A percentile compares a stretch with the other conserved stretches of the same genome.
Evolutionary conservation across 2,113 vertebrate genomes (phyloP).

Genomic region (Donacobius atricapilla): DNA sequence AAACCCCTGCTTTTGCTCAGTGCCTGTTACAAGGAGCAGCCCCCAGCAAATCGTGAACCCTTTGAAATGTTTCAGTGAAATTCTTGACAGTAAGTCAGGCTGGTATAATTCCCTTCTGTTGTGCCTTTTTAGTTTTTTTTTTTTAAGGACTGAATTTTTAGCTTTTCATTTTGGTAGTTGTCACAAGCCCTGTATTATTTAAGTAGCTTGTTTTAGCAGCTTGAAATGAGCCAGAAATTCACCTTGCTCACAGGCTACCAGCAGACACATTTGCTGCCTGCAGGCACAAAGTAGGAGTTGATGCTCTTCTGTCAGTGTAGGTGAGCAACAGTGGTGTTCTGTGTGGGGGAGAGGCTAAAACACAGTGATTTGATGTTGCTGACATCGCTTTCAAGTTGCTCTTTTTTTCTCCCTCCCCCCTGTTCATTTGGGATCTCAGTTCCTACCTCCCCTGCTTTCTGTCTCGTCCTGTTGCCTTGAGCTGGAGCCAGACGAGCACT

Average conservation of each 20-base stretch:
- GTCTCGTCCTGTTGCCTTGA: constrained; percentile 16
- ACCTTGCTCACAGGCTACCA: constrained; percentile 50
- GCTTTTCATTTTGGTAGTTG: not conserved
- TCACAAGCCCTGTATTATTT: constrained; percentile 53
- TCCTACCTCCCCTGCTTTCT: constrained; percentile 8
- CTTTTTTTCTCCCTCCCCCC: not conserved
- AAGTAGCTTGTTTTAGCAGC: constrained; percentile 42
- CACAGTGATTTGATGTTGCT: not conserved
- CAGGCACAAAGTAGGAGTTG: constrained; percentile 27
- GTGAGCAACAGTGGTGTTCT: constrained; percentile 18
- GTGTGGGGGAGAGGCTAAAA: constrained; percentile 14
- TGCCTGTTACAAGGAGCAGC: not conserved
- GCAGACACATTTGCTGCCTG: constrained; percentile 16
- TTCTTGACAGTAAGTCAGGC: not conserved
- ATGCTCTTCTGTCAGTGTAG: constrained; percentile 16
- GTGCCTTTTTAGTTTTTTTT: not conserved
- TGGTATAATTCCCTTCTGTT: not conserved
- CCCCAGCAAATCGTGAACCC: not conserved
- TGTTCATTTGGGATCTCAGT: not conserved
- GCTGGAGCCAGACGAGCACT: constrained; percentile 29
- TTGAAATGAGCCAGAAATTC: constrained; percentile 25
- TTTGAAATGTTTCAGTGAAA: not conserved
- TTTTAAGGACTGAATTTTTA: not conserved
- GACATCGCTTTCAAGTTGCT: constrained; percentile 30
- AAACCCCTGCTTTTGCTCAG: not conserved